Base-by-base conservation (phyloP, 2,797 vertebrate species). In the Ctenochaetus hawaiiensis region DNA sequence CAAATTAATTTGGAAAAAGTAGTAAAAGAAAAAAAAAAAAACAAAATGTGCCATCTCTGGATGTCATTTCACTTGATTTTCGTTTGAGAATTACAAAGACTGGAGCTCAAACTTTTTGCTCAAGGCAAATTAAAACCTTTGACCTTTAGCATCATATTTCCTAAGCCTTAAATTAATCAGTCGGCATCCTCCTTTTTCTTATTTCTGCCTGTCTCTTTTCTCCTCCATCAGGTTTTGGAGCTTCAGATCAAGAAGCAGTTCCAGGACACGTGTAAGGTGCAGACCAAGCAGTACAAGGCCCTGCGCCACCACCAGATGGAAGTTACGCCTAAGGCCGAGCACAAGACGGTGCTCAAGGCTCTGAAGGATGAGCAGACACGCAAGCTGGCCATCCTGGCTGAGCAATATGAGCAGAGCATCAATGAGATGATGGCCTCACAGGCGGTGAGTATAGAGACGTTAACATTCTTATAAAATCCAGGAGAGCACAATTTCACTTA, bases 191-290 rank as follows among this genome's bases (percentile, higher is more conserved):
- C 20, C 3, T 23, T 6, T 51, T 16, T 3, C 7, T 0, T 14
- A 34, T 67, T 18, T 58, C 56, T 58, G 23, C 45, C 47, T 1
- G 22, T 62, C 10, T 56, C 30, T 34, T 12, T 14, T 49, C 60
- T n/a, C 41, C 11, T 69, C 59, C 68, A 51, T 64, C 92, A 99
- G 98, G 98, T 96, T 82, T 96, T 99, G 97, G 98, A 99, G 94
- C 94, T 99, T 86, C 98, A 99, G 95, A 99, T 99, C 91, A 99
- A 99, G 95, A 99, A 99, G 92, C 98, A 99, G 95, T 99, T 99
- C 94, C 98, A 99, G 95, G 98, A 99, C 93, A 98, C 98, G 2
- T 99, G 98, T 89, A 99, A 99, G 95, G 98, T 99, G 86, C 98
- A 99, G 95, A 99, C 98, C 72, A 99, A 99, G 95, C 98, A 99